A percentile compares a stretch with the other conserved stretches of the same genome.
These are phyloP conservation scores for Atlantisia rogersi DNA, from an alignment of 2,113 vertebrate species.

Conservation along the genomic window DNA sequence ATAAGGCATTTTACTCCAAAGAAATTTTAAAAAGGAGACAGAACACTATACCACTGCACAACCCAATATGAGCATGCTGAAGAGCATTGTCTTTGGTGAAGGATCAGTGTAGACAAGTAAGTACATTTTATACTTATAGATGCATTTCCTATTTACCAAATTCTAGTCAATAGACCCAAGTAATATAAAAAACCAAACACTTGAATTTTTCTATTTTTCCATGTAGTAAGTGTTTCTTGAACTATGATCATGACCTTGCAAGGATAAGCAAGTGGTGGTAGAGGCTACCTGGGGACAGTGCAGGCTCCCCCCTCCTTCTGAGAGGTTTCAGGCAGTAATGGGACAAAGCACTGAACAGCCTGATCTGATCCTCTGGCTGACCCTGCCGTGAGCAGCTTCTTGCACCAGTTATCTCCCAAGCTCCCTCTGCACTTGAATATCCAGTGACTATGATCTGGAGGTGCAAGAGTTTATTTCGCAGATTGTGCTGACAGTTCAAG, in stretches of 20 bases:
- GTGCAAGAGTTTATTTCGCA: not conserved
- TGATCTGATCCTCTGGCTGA: not conserved
- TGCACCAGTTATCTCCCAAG: not conserved
- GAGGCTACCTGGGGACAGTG: not conserved
- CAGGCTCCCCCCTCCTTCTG: not conserved
- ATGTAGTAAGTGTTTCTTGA: not conserved
- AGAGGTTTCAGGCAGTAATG: rapidly evolving
- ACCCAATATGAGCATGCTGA: rapidly evolving
- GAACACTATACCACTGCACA: not conserved
- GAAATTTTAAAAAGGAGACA: not conserved
- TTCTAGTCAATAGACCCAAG: not conserved
- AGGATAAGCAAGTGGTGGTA: not conserved
- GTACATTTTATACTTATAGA: not conserved
- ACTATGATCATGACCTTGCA: not conserved
- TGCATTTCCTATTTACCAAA: not conserved
- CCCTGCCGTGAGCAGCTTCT: not conserved
- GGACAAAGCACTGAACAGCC: not conserved
- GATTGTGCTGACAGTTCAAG: no score
- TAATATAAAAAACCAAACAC: not conserved
- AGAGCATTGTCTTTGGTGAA: not conserved
- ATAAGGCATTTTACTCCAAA: not conserved
- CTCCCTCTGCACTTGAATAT: not conserved
- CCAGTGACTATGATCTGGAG: not conserved
- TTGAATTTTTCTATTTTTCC: not conserved
- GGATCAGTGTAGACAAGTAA: not conserved